A percentile compares a stretch with the other conserved stretches of the same genome.
Conservation (phyloP, 2,888 invertebrate species). For the Nowickia ferox region DNA sequence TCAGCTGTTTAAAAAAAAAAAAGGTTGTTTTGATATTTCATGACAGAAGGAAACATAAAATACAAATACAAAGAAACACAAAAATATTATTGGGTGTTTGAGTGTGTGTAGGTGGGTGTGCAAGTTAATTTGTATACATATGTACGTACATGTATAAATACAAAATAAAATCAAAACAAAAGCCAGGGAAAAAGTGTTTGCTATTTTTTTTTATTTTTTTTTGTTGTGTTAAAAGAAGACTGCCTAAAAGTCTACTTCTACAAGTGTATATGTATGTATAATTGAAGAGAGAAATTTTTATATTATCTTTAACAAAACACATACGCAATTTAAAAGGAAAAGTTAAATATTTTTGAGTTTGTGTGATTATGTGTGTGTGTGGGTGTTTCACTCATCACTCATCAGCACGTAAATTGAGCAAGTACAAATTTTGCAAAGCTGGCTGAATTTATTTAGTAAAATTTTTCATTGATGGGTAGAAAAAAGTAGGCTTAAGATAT, state of each 20-base stretch:
- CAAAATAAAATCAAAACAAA: conserved; percentile 19
- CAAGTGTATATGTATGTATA: not conserved
- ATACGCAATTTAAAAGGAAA: not conserved
- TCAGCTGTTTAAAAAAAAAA: conserved; percentile 66
- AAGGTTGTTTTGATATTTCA: conserved; percentile 12
- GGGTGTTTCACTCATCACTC: too few species aligned
- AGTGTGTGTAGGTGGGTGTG: conserved; percentile 6
- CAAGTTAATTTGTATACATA: not conserved
- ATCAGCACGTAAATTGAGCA: not conserved
- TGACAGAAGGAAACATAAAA: conserved; percentile 6
- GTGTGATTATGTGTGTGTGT: too few species aligned
- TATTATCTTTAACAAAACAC: not conserved
- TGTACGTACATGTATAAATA: not conserved
- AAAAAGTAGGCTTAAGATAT: not conserved
- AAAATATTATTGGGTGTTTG: not conserved
- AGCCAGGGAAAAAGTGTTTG: not conserved
- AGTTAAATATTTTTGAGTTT: too few species aligned
- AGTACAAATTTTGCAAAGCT: not conserved
- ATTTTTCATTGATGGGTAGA: conserved; percentile 3
- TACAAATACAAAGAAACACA: conserved; percentile 22
- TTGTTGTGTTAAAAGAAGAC: conserved; percentile 20
- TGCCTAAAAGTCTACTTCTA: conserved; percentile 64
- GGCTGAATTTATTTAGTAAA: not conserved
- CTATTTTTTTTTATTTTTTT: not conserved
- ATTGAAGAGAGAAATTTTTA: not conserved